A percentile compares a stretch with the other conserved stretches of the same genome.
Evolutionary conservation across 2,888 invertebrate species (phyloP).

Genomic region (Tachina grossa): DNA sequence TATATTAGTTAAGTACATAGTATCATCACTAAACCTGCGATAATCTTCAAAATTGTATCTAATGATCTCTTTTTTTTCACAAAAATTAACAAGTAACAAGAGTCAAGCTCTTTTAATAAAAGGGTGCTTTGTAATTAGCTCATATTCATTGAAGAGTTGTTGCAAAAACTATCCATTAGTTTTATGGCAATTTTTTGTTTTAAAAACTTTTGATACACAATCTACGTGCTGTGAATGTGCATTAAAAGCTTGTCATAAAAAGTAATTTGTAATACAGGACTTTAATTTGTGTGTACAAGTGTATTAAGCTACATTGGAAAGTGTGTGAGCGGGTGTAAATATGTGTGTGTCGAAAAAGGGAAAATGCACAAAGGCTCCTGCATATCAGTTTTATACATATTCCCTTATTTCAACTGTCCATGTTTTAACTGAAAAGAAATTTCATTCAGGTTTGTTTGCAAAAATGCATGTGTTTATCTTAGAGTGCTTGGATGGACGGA

Average conservation of each 20-base stretch:
- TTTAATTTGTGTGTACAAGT: slow-evolving; percentile 43
- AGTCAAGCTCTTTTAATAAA: not conserved
- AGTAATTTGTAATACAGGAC: slow-evolving; percentile 57
- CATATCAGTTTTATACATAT: slow-evolving; percentile 19
- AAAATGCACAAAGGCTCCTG: slow-evolving; percentile 8
- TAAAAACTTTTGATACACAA: slow-evolving; percentile 32
- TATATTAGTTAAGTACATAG: too few species aligned
- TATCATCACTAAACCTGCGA: not conserved
- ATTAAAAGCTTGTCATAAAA: slow-evolving; percentile 59
- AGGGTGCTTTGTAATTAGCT: slow-evolving; percentile 27
- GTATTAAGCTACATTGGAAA: not conserved
- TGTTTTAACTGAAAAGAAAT: slow-evolving; percentile 35
- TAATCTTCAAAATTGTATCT: not conserved
- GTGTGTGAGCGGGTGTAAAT: not conserved
- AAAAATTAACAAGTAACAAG: not conserved
- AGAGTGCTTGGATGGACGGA: slow-evolving; percentile 20
- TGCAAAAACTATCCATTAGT: slow-evolving; percentile 43
- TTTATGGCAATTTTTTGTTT: slow-evolving; percentile 47
- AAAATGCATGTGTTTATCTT: slow-evolving; percentile 24
- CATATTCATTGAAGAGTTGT: slow-evolving; percentile 4
- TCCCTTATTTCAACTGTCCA: not conserved
- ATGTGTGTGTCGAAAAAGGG: not conserved
- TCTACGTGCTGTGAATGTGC: slow-evolving; percentile 33
- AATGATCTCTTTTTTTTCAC: not conserved
- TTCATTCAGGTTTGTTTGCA: slow-evolving; percentile 35